These are phyloP conservation scores for Eurytoma californica DNA, from an alignment of 2,888 invertebrate species.

Conservation along the genomic window DNA sequence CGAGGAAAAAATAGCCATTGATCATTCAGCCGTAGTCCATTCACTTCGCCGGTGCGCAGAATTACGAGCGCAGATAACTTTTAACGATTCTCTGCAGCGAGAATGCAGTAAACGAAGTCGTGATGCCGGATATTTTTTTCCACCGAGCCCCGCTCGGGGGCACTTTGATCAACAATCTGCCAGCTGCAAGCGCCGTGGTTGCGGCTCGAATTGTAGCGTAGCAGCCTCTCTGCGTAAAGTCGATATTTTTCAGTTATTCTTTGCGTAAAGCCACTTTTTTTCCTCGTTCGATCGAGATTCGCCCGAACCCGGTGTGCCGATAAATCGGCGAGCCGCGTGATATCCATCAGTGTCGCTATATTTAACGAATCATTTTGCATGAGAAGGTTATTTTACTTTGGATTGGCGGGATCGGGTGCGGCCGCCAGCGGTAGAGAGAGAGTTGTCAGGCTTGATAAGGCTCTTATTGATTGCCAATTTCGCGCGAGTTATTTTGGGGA, in stretches of 20 bases:
- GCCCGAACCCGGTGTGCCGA: no score
- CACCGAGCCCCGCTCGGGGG: background rate
- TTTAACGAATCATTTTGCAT: background rate
- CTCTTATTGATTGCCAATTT: constrained; percentile 28
- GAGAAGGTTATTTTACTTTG: background rate
- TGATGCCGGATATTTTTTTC: constrained; percentile 4
- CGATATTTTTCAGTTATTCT: no score
- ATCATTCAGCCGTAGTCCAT: background rate
- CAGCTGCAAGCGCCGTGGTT: constrained; percentile 4
- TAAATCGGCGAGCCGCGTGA: no score
- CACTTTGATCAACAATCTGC: constrained; percentile 21
- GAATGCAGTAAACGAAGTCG: constrained; percentile 2
- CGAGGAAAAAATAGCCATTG: no score
- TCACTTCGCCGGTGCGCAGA: background rate
- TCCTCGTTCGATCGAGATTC: no score
- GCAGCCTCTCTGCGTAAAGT: no score
- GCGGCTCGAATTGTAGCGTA: background rate
- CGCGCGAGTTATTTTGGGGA: constrained; percentile 24
- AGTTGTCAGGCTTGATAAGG: constrained; percentile 8
- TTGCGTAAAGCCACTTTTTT: no score
- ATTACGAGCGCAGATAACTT: constrained; percentile 19
- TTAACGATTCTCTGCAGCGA: constrained; percentile 9
- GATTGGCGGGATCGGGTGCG: background rate
- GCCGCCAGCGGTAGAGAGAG: background rate
- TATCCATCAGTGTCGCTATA: no score